These are phyloP conservation scores for Oreochromis niloticus DNA, from an alignment of 2,113 vertebrate genomes.

Conservation along the genomic window DNA sequence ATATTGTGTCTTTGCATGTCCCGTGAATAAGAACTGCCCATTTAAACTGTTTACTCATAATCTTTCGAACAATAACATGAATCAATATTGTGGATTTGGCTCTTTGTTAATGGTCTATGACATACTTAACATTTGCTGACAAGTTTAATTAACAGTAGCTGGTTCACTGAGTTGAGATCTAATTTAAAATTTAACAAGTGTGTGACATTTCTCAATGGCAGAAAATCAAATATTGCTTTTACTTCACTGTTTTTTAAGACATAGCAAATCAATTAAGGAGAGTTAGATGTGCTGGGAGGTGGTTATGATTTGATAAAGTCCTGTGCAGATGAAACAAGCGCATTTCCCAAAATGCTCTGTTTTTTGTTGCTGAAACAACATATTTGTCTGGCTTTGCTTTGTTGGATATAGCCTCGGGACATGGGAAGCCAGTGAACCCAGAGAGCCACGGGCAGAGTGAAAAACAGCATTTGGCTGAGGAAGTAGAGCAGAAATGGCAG, in stretches of 20 bases:
- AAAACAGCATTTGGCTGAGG: slow-evolving; percentile 32
- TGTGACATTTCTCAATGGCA: neutral
- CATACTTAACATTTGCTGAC: neutral
- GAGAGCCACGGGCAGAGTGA: neutral
- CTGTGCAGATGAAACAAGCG: neutral
- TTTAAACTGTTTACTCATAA: neutral
- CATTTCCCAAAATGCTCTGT: neutral
- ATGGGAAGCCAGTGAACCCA: slow-evolving; percentile 7
- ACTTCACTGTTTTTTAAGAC: neutral
- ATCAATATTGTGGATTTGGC: neutral
- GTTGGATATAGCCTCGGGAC: neutral
- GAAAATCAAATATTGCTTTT: neutral
- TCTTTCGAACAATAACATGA: neutral
- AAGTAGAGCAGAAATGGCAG: slow-evolving; percentile 55
- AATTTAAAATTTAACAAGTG: neutral
- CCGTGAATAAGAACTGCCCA: neutral
- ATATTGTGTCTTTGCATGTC: neutral
- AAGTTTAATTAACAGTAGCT: neutral
- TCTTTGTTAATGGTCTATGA: neutral
- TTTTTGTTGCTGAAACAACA: neutral
- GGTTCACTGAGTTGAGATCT: neutral
- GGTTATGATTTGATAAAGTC: neutral
- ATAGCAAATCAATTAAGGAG: neutral
- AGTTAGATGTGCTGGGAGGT: neutral
- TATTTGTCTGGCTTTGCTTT: neutral